Conservation (phyloP, 1,140 invertebrate species). For the Diachasmimorpha longicaudata region DNA sequence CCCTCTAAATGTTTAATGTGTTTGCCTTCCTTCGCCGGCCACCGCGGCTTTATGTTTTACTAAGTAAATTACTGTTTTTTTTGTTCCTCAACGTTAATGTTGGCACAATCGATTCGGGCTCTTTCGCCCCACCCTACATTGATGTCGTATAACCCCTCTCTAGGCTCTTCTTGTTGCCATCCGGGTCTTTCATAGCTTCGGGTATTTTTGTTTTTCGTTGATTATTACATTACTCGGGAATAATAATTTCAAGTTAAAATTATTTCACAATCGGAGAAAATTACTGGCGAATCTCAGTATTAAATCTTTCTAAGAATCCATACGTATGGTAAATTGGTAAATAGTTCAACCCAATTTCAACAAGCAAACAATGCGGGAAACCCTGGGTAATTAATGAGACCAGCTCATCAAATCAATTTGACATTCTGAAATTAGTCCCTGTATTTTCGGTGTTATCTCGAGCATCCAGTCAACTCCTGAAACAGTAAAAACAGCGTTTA, state of each 20-base stretch:
- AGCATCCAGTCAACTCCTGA: neutral
- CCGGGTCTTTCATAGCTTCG: neutral
- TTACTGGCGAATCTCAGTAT: too few relatives aligned
- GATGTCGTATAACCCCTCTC: constrained; percentile 28
- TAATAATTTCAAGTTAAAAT: neutral
- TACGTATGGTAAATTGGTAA: too few relatives aligned
- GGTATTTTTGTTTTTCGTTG: neutral
- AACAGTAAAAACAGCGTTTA: neutral
- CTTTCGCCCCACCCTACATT: constrained; percentile 28
- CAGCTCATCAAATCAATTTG: too few relatives aligned
- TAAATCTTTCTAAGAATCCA: too few relatives aligned
- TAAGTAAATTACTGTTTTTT: constrained; percentile 64
- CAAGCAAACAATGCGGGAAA: too few relatives aligned
- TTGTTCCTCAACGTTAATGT: constrained; percentile 58
- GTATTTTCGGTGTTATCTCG: neutral
- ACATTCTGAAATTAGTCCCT: neutral
- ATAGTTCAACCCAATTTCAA: too few relatives aligned
- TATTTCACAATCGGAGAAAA: too few relatives aligned
- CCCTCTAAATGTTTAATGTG: constrained; percentile 65
- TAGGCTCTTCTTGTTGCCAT: constrained; percentile 1
- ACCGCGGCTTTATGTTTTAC: constrained; percentile 63
- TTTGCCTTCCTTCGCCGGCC: constrained; percentile 62
- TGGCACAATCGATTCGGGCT: constrained; percentile 60
- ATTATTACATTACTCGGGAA: neutral
- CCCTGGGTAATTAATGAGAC: too few relatives aligned